These are phyloP conservation scores for Anguilla obscura DNA, from an alignment of 2,797 vertebrate species.

Conservation along the genomic window DNA sequence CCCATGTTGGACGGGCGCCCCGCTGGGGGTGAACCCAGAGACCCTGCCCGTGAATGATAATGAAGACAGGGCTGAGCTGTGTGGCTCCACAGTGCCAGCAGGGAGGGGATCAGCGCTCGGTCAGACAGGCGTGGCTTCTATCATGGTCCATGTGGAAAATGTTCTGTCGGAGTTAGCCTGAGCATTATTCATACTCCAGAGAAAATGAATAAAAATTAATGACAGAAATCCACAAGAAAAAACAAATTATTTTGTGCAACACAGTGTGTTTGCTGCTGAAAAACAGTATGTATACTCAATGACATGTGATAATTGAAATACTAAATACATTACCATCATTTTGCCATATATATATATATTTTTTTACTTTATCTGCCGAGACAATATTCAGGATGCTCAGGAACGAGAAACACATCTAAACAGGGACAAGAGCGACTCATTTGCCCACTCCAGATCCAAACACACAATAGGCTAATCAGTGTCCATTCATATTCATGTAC, in stretches of 20 bases:
- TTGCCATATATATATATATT: no score
- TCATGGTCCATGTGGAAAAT: neutral
- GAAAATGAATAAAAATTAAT: neutral
- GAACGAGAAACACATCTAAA: slow-evolving; percentile 29
- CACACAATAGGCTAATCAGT: slow-evolving; percentile 43
- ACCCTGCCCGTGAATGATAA: neutral
- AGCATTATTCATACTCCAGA: neutral
- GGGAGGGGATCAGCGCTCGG: neutral
- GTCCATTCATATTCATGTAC: slow-evolving; percentile 41
- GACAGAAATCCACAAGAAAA: neutral
- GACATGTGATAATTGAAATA: neutral
- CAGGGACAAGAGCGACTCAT: slow-evolving; percentile 48
- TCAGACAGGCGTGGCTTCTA: neutral
- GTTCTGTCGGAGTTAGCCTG: neutral
- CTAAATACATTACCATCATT: no score
- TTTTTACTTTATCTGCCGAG: neutral
- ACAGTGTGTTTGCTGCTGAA: no score
- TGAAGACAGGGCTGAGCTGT: neutral
- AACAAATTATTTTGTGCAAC: neutral
- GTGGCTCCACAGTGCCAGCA: neutral
- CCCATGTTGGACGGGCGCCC: neutral
- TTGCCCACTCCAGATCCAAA: slow-evolving; percentile 45
- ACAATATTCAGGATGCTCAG: neutral
- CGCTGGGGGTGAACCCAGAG: neutral
- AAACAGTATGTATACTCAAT: no score